Percentiles rank a stretch among this genome's conserved stretches.
Evolutionary conservation across 1,140 invertebrate genomes (phyloP).

Genomic region (Gyrodactylus bullatarudis): DNA sequence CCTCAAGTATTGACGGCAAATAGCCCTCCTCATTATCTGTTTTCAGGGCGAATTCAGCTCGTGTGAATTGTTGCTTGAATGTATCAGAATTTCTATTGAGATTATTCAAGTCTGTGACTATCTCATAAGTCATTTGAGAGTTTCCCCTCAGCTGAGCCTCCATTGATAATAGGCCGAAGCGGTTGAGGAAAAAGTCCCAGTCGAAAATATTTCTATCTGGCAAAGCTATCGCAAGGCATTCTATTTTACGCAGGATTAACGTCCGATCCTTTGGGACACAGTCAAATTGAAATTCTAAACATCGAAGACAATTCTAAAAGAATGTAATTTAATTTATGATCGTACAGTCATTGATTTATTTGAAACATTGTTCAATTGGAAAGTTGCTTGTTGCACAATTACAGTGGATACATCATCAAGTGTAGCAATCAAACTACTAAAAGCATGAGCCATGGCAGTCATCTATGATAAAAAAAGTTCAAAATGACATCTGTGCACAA

Average conservation of each 20-base stretch:
- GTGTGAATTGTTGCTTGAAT: slow-evolving; percentile 48
- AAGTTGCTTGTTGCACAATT: slow-evolving; percentile 58
- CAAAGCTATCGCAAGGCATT: slow-evolving; percentile 63
- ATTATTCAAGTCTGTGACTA: slow-evolving; percentile 40
- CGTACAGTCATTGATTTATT: slow-evolving; percentile 26
- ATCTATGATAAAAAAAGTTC: slow-evolving; percentile 27
- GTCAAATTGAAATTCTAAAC: slow-evolving; percentile 26
- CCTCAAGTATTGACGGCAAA: background rate
- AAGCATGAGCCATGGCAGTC: slow-evolving; percentile 67
- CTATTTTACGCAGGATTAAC: slow-evolving; percentile 74
- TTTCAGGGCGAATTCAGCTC: slow-evolving; percentile 49
- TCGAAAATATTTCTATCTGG: slow-evolving; percentile 53
- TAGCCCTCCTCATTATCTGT: background rate
- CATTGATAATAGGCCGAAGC: slow-evolving; percentile 70
- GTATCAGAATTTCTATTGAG: slow-evolving; percentile 52
- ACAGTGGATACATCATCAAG: slow-evolving; percentile 75
- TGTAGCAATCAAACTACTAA: slow-evolving; percentile 71
- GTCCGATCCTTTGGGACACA: slow-evolving; percentile 69
- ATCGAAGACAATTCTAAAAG: slow-evolving; percentile 11
- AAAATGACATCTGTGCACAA: background rate
- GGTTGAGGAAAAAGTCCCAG: slow-evolving; percentile 90
- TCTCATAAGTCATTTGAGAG: background rate
- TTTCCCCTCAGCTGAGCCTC: slow-evolving; percentile 45
- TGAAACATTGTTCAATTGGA: slow-evolving; percentile 69
- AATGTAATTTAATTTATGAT: slow-evolving; percentile 7